phyloP scores from a whole-genome alignment of 2,797 vertebrate genomes.

The Epinephelus awoara region DNA sequence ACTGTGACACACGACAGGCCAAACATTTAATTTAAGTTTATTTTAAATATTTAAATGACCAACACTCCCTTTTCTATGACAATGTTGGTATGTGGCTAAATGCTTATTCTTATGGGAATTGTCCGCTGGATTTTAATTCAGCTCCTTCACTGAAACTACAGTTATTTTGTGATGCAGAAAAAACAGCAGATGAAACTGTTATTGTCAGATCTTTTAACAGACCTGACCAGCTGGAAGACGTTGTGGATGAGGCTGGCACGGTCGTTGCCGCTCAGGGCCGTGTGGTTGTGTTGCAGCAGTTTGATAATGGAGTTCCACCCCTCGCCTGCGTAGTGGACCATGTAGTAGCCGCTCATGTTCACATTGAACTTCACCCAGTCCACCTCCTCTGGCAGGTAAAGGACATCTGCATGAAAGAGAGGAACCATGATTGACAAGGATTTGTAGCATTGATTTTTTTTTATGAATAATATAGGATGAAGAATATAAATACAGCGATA shows the following conservation, averaged over 20 bases:
- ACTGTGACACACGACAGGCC: constrained; percentile 68
- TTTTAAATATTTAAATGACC: neutral
- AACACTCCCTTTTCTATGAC: neutral
- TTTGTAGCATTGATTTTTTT: neutral
- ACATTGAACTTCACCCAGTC: constrained; percentile 96
- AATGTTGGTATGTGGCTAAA: neutral
- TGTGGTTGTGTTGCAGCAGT: constrained; percentile 88
- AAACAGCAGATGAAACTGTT: neutral
- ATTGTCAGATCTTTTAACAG: constrained; percentile 26
- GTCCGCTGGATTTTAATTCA: neutral
- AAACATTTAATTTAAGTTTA: neutral
- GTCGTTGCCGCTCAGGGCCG: constrained; percentile 89
- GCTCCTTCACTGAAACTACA: neutral
- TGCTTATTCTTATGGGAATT: neutral
- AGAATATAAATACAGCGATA: neutral
- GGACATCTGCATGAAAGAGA: constrained; percentile 80
- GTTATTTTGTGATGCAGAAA: neutral
- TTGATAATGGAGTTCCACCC: constrained; percentile 90
- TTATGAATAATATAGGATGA: neutral
- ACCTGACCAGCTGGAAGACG: constrained; percentile 94
- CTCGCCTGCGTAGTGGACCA: constrained; percentile 90
- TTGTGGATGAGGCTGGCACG: constrained; percentile 92
- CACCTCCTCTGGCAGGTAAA: constrained; percentile 89
- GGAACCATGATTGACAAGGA: neutral
- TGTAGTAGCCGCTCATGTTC: constrained; percentile 94